phyloP scores from a whole-genome alignment of 2,888 invertebrate genomes.

The Apantesis nais region DNA sequence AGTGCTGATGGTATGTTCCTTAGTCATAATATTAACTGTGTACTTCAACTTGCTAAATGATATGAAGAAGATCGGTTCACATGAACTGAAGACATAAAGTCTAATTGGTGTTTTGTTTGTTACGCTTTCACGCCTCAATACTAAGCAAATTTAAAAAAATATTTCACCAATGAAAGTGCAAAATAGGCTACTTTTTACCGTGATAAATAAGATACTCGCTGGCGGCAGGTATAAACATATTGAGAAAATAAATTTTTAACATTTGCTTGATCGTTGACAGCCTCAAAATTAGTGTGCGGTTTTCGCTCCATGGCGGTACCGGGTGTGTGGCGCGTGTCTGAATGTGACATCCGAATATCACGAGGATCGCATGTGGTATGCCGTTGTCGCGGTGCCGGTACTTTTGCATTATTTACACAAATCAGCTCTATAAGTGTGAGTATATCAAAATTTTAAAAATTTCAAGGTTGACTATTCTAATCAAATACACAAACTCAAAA shows the following conservation, averaged over 20 bases:
- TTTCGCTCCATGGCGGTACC: conserved; percentile 80
- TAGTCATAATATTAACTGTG: neutral
- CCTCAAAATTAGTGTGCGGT: conserved; percentile 72
- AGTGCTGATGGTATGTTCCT: conserved; percentile 69
- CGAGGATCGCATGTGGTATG: conserved; percentile 71
- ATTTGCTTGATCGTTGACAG: conserved; percentile 44
- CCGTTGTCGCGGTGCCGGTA: conserved; percentile 72
- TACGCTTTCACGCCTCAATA: too few relatives aligned
- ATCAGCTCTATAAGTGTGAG: conserved; percentile 73
- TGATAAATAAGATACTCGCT: too few relatives aligned
- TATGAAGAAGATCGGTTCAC: neutral
- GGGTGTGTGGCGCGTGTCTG: conserved; percentile 75
- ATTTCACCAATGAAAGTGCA: too few relatives aligned
- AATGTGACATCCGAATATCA: conserved; percentile 73
- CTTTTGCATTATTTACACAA: conserved; percentile 73
- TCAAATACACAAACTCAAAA: neutral
- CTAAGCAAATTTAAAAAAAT: too few relatives aligned
- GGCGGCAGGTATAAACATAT: neutral
- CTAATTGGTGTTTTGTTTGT: too few relatives aligned
- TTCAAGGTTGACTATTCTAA: neutral
- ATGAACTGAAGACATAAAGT: neutral
- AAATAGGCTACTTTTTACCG: too few relatives aligned
- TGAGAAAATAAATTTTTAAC: neutral
- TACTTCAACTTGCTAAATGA: neutral
- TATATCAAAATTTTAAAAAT: conserved; percentile 20